Base-by-base conservation (phyloP, 2,113 vertebrate species). In the Elachura formosa region DNA sequence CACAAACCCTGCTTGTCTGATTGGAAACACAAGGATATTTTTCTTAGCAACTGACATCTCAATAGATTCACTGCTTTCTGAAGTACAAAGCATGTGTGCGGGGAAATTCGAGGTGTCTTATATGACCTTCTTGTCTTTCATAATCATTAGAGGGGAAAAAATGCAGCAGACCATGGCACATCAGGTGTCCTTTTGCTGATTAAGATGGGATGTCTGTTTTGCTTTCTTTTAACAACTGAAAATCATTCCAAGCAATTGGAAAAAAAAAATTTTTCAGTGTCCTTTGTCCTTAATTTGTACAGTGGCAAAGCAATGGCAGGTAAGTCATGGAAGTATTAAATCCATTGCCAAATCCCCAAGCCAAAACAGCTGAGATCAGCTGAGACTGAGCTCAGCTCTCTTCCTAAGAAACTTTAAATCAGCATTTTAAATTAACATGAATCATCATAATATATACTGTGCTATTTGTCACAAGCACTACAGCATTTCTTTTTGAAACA, bases 21-120 rank as follows among this genome's bases (percentile, higher is more conserved):
- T 14, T 90, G 55, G 77, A 95, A 96, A 87, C 63, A 95, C 78
- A 82, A 84, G 51, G 16, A 1, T 83, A 81, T 83, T 94, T 90
- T 83, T 95, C 89, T 94, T 82, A 83, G 71, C 68, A 85, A 87
- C 51, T 80, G 84, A 56, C 74, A 84, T 94, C 89, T 91, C 85
- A 56, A 81, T 84, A 93, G 83, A 77, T 72, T 90, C 6, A 0
- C 33, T 83, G 61, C 83, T 71, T 81, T 88, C 74, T 84, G 19
- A 81, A 94, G 63, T 63, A 83, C 61, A 95, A 87, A 93, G 78
- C 73, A 73, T 86, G 48, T 33, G 61, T 94, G 67, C 86, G 84
- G 88, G 43, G 86, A 96, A 93, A 92, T 69, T 67, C 0, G 2
- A 95, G 59, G 81, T 88, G 58, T 86, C 72, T 90, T 54, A 45